Base-by-base conservation (phyloP, 2,888 invertebrate genomes). In the Sisyra nigra region DNA sequence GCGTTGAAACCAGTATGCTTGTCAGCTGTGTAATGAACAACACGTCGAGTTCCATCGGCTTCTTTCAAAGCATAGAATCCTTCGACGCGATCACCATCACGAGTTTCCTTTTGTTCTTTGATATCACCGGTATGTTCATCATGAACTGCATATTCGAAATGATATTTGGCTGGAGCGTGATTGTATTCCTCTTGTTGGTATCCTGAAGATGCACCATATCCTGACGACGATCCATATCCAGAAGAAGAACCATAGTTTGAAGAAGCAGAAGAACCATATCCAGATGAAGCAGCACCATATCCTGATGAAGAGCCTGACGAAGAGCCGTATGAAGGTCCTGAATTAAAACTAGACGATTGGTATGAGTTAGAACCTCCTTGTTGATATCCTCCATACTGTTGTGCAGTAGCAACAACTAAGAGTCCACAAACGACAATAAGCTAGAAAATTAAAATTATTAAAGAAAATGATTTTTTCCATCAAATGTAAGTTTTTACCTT, bases 121-220 rank as follows among this genome's bases (percentile, higher is more conserved):
- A 67, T 64, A 50, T 69, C 68, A 40, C 68, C 68, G 1, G 68
- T 68, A 56, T 66, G 64, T 13, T 67, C 67, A 47, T 69, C 68
- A 47, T 62, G 65, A 34, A 69, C 68, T 34, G 67, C 60, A 52
- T 69, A 68, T 50, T 68, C 66, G 51, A 66, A 68, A 42, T 66
- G 65, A 53, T 69, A 69, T 50, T 59, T 63, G 44, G 68, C 57
- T 24, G 24, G 24, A 24, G 24, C 24, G 7, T 24, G 7, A 24
- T 24, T 24, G 24, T 24, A 24, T 24, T 24, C 24, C 7, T 24
- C 24, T 24, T 24, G 24, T 34, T 13, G 7, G 11, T 34, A 15
- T 13, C 7, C 7, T 7, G 38, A 18, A 19, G 38, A 24, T 19
- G 15, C 17, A 11, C 19, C 38, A 24, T 38, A 24, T 24, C 24